phyloP scores from a whole-genome alignment of 2,797 vertebrate genomes.

The Melanogrammus aeglefinus region DNA sequence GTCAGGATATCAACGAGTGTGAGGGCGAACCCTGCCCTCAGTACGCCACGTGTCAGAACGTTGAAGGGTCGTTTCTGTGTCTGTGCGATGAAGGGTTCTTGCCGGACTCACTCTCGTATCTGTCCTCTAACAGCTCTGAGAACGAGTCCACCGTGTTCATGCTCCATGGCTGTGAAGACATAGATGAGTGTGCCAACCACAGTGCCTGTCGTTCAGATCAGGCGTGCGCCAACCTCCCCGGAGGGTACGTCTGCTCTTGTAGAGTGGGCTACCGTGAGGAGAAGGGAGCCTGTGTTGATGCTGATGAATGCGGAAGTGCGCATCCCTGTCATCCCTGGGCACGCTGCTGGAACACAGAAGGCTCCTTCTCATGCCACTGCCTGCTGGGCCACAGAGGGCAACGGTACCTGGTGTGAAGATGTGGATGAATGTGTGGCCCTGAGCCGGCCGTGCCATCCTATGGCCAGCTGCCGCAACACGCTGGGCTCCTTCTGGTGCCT shows the following conservation, averaged over 20 bases:
- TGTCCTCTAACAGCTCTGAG: background rate
- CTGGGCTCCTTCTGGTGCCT: conserved; percentile 75
- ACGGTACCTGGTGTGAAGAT: conserved; percentile 75
- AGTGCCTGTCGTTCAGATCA: conserved; percentile 71
- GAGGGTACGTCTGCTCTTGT: conserved; percentile 71
- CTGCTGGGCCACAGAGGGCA: conserved; percentile 68
- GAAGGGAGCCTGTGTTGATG: conserved; percentile 66
- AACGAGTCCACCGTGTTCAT: background rate
- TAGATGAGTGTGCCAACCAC: conserved; percentile 71
- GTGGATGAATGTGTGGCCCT: conserved; percentile 72
- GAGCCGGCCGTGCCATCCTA: conserved; percentile 62
- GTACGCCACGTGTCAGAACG: conserved; percentile 72
- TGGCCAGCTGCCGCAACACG: conserved; percentile 72
- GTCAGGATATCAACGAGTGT: conserved; percentile 68
- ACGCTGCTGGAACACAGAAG: conserved; percentile 72
- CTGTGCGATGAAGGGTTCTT: conserved; percentile 65
- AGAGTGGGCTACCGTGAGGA: conserved; percentile 65
- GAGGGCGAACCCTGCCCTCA: conserved; percentile 55
- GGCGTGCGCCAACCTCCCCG: conserved; percentile 73
- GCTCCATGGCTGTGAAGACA: conserved; percentile 61
- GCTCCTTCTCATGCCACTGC: conserved; percentile 77
- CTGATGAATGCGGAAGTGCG: conserved; percentile 68
- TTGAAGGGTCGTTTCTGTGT: conserved; percentile 69
- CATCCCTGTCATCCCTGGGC: conserved; percentile 66
- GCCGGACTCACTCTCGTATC: conserved; percentile 12